Evolutionary conservation across 2,888 invertebrate genomes (phyloP).

Genomic region (Stenotaenia linearis): DNA sequence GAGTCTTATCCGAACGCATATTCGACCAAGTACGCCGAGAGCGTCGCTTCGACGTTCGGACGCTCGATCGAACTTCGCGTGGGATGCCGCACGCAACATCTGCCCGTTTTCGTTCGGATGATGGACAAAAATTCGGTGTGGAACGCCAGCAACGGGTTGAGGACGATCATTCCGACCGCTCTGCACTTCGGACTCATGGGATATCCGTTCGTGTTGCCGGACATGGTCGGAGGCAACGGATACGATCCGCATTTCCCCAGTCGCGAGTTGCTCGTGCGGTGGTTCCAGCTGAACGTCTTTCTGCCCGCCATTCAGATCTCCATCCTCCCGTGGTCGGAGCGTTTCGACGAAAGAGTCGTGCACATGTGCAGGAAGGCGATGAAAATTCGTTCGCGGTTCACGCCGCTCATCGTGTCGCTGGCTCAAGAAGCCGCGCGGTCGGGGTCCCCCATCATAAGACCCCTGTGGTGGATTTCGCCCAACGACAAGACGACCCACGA

Average conservation of each 20-base stretch:
- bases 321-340: slow-evolving; percentile 63
- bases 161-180: slow-evolving; percentile 65
- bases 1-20: slow-evolving; percentile 41
- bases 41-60: slow-evolving; percentile 47
- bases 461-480: slow-evolving; percentile 80
- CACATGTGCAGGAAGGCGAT: slow-evolving; percentile 60
- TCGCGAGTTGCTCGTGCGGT: slow-evolving; percentile 60
- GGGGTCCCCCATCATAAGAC: slow-evolving; percentile 69
- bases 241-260: slow-evolving; percentile 45
- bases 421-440: slow-evolving; percentile 55
- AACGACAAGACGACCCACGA: slow-evolving; percentile 56
- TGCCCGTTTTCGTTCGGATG: slow-evolving; percentile 68
- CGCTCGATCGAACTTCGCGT: slow-evolving; percentile 63
- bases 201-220: slow-evolving; percentile 68
- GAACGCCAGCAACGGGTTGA: slow-evolving; percentile 62
- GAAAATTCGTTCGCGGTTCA: slow-evolving; percentile 59
- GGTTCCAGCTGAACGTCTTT: slow-evolving; percentile 71
- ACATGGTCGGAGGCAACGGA: slow-evolving; percentile 60
- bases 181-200: slow-evolving; percentile 58
- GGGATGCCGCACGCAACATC: slow-evolving; percentile 64
- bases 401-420: slow-evolving; percentile 54
- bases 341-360: slow-evolving; percentile 58
- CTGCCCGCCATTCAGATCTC: slow-evolving; percentile 76
- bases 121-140: slow-evolving; percentile 66
- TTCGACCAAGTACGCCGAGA: slow-evolving; percentile 40